Base-by-base conservation (phyloP, 1,140 invertebrate genomes). In the Sipha flava region DNA sequence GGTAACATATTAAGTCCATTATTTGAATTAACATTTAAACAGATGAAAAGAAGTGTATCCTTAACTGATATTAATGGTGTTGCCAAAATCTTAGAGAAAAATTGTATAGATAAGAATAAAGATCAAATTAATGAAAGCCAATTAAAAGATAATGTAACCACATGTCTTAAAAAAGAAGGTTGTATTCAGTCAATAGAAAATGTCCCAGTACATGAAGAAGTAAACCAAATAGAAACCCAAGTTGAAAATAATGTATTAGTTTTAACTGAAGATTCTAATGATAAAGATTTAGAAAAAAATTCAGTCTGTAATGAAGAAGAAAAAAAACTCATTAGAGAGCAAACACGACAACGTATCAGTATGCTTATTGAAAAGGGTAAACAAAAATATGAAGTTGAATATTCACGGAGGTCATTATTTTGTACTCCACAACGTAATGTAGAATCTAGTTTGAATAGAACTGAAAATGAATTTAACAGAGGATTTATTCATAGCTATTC, bases 331-430 rank as follows among this genome's bases (percentile, higher is more conserved):
- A 52, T 77, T 18, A 77, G 52, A 77, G 52, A 77, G 9, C n/a
- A 77, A 31, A 77, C 73, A n/a, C 73, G 21, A 2, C 73, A 77
- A 77, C 29, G 52, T 59, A 77, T 77, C 40, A 21, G 43, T 18
- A 77, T 59, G 21, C 52, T 77, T 5, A 77, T 77, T 7, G 37
- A 77, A 43, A 40, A 54, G 6, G 52, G 10, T 5, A 54, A 75
- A 37, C 31, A 59, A 59, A 18, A 26, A 12, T 59, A 40, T 29
- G 21, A 54, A 77, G 21, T 40, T 9, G 43, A 57, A 29, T 37
- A 43, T 59, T 40, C 16, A 1, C n/a, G 31, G 7, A 59, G 29
- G 3, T 54, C 72, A 37, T 40, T 75, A 37, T 47, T 52, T 16
- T 73, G 14, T 29, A 70, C 21, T 31, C 45, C 68, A 29, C 29